Conservation (phyloP, 2,797 vertebrate species). For the Halcyon smyrnensis region DNA sequence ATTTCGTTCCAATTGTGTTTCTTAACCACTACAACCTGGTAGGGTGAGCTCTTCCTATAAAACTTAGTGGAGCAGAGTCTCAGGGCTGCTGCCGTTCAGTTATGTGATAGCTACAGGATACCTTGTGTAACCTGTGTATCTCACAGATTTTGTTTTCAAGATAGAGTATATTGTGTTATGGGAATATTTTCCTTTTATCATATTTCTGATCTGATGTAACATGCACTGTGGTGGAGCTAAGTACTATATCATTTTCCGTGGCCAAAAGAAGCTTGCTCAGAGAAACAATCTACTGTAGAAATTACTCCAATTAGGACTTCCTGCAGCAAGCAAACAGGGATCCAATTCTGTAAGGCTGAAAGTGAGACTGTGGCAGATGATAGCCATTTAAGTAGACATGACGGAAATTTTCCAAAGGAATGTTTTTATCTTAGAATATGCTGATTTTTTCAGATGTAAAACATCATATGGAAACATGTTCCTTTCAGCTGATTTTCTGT, state of each 20-base stretch:
- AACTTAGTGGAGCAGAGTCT: constrained; percentile 11
- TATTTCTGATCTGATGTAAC: constrained; percentile 5
- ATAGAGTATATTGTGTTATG: neutral
- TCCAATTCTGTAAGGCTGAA: neutral
- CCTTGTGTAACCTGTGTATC: neutral
- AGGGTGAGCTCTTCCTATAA: constrained; percentile 20
- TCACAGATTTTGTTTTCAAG: neutral
- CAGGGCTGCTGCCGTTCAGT: neutral
- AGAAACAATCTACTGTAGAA: constrained; percentile 30
- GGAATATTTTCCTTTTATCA: constrained; percentile 18
- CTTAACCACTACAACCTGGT: constrained; percentile 67
- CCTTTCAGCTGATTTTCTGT: constrained; percentile 20
- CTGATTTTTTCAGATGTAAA: constrained; percentile 24
- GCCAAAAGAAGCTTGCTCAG: neutral
- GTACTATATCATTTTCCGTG: neutral
- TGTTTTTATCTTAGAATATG: constrained; percentile 10
- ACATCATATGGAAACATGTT: neutral
- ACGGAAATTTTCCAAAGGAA: neutral
- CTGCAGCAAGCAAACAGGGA: neutral
- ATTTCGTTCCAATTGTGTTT: constrained; percentile 67
- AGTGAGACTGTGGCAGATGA: neutral
- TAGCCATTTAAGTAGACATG: neutral
- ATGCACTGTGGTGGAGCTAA: neutral
- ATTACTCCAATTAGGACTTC: neutral
- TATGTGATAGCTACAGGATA: neutral